Percentiles rank a stretch among this genome's conserved stretches.
Evolutionary conservation across 2,113 vertebrate species (phyloP).

Genomic region (Rutilus rutilus): DNA sequence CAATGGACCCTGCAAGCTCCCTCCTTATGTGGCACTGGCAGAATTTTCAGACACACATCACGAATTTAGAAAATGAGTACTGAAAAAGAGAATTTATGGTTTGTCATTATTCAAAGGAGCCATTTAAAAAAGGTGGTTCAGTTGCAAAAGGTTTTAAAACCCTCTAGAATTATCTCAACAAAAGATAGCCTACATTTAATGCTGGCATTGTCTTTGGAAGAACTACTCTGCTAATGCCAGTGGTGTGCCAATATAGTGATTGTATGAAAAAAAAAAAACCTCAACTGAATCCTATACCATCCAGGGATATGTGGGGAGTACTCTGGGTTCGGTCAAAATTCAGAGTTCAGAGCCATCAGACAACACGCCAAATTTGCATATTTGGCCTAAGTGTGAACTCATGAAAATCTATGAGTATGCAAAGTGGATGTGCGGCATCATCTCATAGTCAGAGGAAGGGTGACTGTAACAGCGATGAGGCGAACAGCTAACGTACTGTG

Average conservation of each 20-base stretch:
- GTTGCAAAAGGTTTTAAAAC: background rate
- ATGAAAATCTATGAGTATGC: background rate
- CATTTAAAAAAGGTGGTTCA: background rate
- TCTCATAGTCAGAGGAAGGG: conserved; percentile 10
- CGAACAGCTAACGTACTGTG: background rate
- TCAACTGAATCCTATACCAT: too few relatives aligned
- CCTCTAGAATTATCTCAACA: background rate
- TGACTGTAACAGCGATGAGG: background rate
- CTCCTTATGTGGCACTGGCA: background rate
- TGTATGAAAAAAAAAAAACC: background rate
- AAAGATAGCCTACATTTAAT: background rate
- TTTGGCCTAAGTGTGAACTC: too few relatives aligned
- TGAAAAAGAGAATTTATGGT: background rate
- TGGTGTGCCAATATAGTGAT: background rate
- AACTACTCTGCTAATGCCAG: background rate
- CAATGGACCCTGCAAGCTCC: background rate
- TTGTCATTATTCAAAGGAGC: background rate
- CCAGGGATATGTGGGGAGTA: too few relatives aligned
- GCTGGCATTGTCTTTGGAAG: background rate
- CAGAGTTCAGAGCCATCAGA: too few relatives aligned
- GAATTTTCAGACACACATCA: conserved; percentile 11
- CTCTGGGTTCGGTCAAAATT: too few relatives aligned
- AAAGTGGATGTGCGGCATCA: background rate
- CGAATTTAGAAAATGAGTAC: background rate
- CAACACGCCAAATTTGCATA: too few relatives aligned